phyloP scores from a whole-genome alignment of 2,888 invertebrate species.

The Auanema sp. region DNA sequence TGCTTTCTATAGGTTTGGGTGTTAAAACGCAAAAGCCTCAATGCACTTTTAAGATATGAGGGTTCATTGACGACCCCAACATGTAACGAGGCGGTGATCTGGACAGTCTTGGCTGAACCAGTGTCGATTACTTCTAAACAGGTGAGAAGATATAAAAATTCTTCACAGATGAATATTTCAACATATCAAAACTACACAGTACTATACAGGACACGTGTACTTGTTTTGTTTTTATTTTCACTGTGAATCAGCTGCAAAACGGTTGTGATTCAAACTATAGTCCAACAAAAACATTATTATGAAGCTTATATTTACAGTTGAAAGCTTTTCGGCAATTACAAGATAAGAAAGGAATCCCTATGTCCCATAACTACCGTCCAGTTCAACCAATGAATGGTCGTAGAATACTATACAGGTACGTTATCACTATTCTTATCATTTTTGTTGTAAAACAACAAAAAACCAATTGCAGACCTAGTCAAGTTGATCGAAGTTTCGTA shows the following conservation, averaged over 20 bases:
- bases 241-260: neutral
- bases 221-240: neutral
- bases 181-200: no score
- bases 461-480: no score
- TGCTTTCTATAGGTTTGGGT: constrained; percentile 15
- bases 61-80: constrained; percentile 63
- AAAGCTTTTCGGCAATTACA: constrained; percentile 36
- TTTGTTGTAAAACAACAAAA: no score
- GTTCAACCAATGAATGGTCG: constrained; percentile 59
- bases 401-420: constrained; percentile 45
- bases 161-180: neutral
- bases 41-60: constrained; percentile 48
- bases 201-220: no score
- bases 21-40: constrained; percentile 25
- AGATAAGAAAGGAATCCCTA: constrained; percentile 21
- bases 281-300: neutral
- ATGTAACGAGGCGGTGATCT: constrained; percentile 60
- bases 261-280: neutral
- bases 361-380: constrained; percentile 53
- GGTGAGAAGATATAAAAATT: constrained; percentile 16
- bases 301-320: constrained; percentile 31
- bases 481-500: no score
- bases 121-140: constrained; percentile 47
- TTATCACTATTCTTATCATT: no score
- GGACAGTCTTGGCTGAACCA: constrained; percentile 62